Evolutionary conservation across 2,113 vertebrate species (phyloP), one percentile per base, ranked within the genome.

Genomic region (Hemiprocne comata): DNA sequence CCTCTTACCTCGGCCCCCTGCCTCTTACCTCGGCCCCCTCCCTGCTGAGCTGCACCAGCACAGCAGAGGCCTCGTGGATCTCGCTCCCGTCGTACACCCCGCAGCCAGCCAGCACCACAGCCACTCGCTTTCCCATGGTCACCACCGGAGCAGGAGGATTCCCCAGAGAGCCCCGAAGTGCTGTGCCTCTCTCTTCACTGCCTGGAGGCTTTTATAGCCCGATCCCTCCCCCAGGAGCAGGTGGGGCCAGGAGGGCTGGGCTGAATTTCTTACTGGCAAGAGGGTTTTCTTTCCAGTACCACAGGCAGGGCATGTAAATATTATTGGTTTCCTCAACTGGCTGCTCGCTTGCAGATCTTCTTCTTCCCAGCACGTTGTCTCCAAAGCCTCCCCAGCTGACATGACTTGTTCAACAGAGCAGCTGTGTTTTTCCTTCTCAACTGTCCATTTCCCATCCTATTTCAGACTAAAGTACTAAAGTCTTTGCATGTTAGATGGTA

Each of bases 21-120:
- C 40, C 40, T 13, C 40, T 42, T 42, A 11, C 40, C 40, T 42
- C 10, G 12, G 98, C 98, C 66, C 98, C 98, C 61, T 97, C 98
- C 23, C 98, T 97, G 93, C 99, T 99, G 94, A 99, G 98, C 29
- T 99, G 98, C 62, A 99, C 98, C 79, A 99, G 96, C 28, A 98
- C 81, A 1, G 99, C 98, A 1, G 98, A 99, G 9, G 98, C 97
- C 96, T 99, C 98, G 0, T 99, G 98, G 95, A 99, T 69, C 95
- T 99, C 98, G 8, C 98, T 98, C 62, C 99, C 98, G 1, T 99
- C 98, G 46, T 98, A 99, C 33, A 98, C 98, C 6, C 99, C 99
- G 8, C 99, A 99, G 70, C 99, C 99, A 0, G 98, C 97, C 55
- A 99, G 98, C 87, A 99, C 95, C 9, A 99, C 97, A 17, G 99